These are phyloP conservation scores for Pantherophis vulpinus DNA, from an alignment of 2,797 vertebrate species.

Conservation along the genomic window DNA sequence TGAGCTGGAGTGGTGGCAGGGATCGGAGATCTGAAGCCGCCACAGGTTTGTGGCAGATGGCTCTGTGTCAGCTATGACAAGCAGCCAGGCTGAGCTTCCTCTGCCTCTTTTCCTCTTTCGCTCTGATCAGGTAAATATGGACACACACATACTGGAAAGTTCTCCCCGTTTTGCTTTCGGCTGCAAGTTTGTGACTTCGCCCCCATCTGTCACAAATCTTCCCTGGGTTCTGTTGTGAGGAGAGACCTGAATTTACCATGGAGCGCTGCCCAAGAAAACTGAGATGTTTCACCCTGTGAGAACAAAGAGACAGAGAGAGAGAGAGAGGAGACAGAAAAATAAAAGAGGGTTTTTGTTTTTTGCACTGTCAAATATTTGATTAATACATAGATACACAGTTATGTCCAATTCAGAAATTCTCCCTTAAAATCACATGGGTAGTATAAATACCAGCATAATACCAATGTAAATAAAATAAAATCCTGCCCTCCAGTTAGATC, in stretches of 20 bases:
- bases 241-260: constrained; percentile 82
- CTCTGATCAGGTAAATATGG: constrained; percentile 97
- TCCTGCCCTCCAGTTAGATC: constrained; percentile 46
- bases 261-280: constrained; percentile 86
- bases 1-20: constrained; percentile 79
- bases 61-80: constrained; percentile 93
- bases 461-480: constrained; percentile 34
- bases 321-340: not conserved
- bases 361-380: constrained; percentile 27
- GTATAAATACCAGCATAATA: constrained; percentile 20
- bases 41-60: constrained; percentile 99
- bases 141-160: constrained; percentile 89
- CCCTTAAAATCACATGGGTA: constrained; percentile 2
- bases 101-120: constrained; percentile 82
- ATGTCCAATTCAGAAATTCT: constrained; percentile 8
- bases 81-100: constrained; percentile 89
- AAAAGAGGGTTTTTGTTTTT: not conserved
- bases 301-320: not conserved
- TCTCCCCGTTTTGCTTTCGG: constrained; percentile 83
- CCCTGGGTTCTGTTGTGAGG: constrained; percentile 82
- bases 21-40: constrained; percentile 83
- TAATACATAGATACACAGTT: constrained; percentile 42
- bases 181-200: constrained; percentile 93
- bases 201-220: constrained; percentile 97
- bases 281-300: constrained; percentile 79